phyloP scores from a whole-genome alignment of 2,797 vertebrate genomes.

The Gobio occitaniae region DNA sequence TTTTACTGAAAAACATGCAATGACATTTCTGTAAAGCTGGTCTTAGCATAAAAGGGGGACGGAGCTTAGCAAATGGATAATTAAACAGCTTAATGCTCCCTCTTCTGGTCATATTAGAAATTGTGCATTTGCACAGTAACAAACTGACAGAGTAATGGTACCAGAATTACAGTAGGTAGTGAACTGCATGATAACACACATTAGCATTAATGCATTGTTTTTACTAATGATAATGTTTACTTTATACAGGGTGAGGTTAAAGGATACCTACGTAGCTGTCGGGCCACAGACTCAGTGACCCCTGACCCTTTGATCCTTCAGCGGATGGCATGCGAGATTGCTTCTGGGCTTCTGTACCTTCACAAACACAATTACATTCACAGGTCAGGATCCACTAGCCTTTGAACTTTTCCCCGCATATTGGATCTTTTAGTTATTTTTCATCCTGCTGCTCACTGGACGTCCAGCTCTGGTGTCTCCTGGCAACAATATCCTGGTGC shows the following conservation, averaged over 20 bases:
- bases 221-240: background rate
- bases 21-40: slow-evolving; percentile 5
- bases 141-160: background rate
- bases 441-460: slow-evolving; percentile 19
- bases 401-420: background rate
- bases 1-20: background rate
- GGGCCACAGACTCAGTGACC: slow-evolving; percentile 81
- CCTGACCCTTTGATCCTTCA: slow-evolving; percentile 91
- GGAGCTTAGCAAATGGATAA: background rate
- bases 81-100: slow-evolving; percentile 13
- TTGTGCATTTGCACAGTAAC: background rate
- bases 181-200: background rate
- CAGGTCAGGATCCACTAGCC: slow-evolving; percentile 77
- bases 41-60: background rate
- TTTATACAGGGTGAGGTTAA: slow-evolving; percentile 91
- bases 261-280: slow-evolving; percentile 91
- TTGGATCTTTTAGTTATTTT: slow-evolving; percentile 12
- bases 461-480: slow-evolving; percentile 73
- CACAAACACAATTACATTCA: slow-evolving; percentile 95
- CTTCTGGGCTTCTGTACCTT: slow-evolving; percentile 91
- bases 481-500: slow-evolving; percentile 99
- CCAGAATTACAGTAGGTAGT: background rate
- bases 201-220: background rate
- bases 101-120: slow-evolving; percentile 42
- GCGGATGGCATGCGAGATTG: slow-evolving; percentile 94